Conservation (phyloP, 2,113 vertebrate genomes). For the Entomyzon cyanotis region DNA sequence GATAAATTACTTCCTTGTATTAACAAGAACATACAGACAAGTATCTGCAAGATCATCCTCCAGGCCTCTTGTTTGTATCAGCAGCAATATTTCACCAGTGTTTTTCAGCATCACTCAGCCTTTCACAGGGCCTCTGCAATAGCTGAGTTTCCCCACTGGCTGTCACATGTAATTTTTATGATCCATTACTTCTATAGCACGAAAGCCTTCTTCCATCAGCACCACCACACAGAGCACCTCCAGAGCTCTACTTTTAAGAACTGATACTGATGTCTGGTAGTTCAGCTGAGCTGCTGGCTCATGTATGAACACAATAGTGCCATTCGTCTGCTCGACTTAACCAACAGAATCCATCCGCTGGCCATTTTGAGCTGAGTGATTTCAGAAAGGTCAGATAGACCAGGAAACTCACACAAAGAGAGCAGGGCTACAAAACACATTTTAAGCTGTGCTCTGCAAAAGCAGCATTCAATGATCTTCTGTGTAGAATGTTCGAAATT, state of each 20-base stretch:
- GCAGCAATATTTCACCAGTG: neutral
- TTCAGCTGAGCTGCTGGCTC: neutral
- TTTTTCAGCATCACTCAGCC: neutral
- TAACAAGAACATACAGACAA: neutral
- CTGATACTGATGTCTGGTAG: neutral
- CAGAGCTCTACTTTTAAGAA: neutral
- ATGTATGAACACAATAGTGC: neutral
- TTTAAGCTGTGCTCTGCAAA: neutral
- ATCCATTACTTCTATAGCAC: neutral
- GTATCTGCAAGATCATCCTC: neutral
- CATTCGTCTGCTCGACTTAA: neutral
- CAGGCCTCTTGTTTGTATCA: neutral
- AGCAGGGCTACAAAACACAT: neutral
- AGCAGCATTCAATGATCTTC: neutral
- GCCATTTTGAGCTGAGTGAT: neutral
- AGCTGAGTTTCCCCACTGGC: neutral
- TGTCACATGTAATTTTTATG: neutral
- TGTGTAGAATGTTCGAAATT: neutral
- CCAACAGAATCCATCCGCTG: rapidly evolving
- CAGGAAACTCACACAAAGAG: neutral
- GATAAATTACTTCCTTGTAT: neutral
- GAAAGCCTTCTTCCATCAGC: neutral
- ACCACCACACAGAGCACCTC: neutral
- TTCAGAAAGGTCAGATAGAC: neutral
- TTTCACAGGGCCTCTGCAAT: neutral